Conservation (phyloP, 1,140 invertebrate genomes). For the Euborellia annulipes region DNA sequence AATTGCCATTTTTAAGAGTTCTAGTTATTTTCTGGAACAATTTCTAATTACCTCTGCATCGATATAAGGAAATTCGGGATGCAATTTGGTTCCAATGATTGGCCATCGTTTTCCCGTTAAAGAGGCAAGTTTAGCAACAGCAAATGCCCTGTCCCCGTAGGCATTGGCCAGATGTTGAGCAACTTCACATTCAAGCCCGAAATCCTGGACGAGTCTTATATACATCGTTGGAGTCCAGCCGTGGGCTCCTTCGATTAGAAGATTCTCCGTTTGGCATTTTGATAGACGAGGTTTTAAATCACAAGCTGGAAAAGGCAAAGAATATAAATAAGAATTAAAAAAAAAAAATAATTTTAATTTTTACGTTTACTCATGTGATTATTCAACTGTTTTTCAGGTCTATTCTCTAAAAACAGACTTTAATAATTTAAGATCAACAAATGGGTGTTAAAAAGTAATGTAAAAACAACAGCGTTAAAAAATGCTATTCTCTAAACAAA, state of each 20-base stretch:
- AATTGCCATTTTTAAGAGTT: too few relatives aligned
- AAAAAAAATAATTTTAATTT: too few relatives aligned
- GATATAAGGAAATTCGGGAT: constrained; percentile 97
- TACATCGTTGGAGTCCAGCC: constrained; percentile 96
- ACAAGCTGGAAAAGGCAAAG: constrained; percentile 50
- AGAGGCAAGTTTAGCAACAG: constrained; percentile 88
- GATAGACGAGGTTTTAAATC: constrained; percentile 46
- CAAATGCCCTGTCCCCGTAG: constrained; percentile 95
- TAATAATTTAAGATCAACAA: too few relatives aligned
- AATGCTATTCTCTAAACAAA: too few relatives aligned
- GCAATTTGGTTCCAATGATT: constrained; percentile 88
- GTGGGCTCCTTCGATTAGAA: constrained; percentile 88
- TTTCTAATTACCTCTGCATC: constrained; percentile 84
- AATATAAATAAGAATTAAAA: too few relatives aligned
- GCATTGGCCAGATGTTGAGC: constrained; percentile 92
- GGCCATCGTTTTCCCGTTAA: constrained; percentile 94
- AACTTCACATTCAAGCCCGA: constrained; percentile 77
- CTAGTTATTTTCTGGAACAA: too few relatives aligned
- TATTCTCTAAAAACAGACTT: too few relatives aligned
- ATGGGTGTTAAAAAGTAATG: too few relatives aligned
- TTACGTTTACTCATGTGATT: too few relatives aligned
- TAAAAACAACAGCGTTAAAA: too few relatives aligned
- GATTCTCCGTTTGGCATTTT: constrained; percentile 68
- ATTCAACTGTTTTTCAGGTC: too few relatives aligned
- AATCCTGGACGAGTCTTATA: constrained; percentile 88